Evolutionary conservation across 2,888 invertebrate genomes (phyloP).

Genomic region (Empis stercorea): DNA sequence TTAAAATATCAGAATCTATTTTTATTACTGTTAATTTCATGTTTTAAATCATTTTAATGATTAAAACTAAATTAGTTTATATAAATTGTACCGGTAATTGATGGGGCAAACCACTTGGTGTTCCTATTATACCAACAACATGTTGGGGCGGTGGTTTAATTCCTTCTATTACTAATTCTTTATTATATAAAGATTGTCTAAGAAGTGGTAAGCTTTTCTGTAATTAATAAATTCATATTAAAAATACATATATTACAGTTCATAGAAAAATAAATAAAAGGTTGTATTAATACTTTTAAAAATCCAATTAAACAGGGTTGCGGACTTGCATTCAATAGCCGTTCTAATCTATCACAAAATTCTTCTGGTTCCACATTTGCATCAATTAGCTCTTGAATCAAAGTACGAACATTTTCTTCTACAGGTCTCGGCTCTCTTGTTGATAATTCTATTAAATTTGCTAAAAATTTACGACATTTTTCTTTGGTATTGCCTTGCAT

Average conservation of each 20-base stretch:
- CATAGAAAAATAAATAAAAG: not conserved
- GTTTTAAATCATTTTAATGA: too few species aligned
- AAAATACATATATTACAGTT: too few species aligned
- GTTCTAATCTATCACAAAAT: conserved; percentile 90
- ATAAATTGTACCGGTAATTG: conserved; percentile 31
- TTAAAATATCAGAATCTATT: too few species aligned
- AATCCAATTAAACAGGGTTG: conserved; percentile 98
- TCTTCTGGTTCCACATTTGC: conserved; percentile 90
- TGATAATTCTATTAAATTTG: conserved; percentile 87
- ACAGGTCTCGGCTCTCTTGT: conserved; percentile 89
- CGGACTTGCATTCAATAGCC: conserved; percentile 89
- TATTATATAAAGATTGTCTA: conserved; percentile 76
- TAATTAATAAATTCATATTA: conserved; percentile 24
- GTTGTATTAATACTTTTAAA: conserved; percentile 63
- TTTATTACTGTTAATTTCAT: too few species aligned
- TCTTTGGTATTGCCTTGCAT: conserved; percentile 68
- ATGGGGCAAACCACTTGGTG: conserved; percentile 24
- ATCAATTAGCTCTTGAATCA: conserved; percentile 93
- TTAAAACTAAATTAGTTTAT: not conserved
- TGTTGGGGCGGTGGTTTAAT: conserved; percentile 75
- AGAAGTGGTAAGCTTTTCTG: conserved; percentile 92
- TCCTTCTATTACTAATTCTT: conserved; percentile 88
- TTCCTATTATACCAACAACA: conserved; percentile 47
- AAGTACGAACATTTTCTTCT: conserved; percentile 79
- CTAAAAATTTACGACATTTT: conserved; percentile 95